Conservation (phyloP, 2,113 vertebrate genomes). For the Halichoeres trimaculatus region DNA sequence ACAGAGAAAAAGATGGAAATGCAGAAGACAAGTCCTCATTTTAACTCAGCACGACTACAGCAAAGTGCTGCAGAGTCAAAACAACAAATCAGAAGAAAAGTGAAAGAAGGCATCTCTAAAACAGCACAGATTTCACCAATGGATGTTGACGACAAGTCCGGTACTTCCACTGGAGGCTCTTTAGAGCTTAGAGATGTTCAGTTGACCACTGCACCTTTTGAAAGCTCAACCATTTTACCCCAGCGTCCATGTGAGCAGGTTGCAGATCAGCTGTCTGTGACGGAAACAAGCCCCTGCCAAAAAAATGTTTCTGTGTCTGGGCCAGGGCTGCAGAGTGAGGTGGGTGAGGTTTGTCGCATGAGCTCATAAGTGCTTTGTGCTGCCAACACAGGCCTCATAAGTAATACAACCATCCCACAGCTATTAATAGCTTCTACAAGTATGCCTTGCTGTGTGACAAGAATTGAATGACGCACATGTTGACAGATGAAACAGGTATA, state of each 20-base stretch:
- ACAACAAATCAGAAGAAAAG: not conserved
- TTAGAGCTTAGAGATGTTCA: not conserved
- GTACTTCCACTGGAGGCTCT: slow-evolving; percentile 17
- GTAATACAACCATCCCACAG: slow-evolving; percentile 71
- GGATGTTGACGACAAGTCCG: slow-evolving; percentile 49
- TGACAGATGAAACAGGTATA: slow-evolving; percentile 55
- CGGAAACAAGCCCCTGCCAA: slow-evolving; percentile 61
- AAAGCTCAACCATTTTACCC: slow-evolving; percentile 28
- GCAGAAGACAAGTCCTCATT: slow-evolving; percentile 12
- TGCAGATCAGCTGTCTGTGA: slow-evolving; percentile 53
- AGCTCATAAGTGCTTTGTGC: slow-evolving; percentile 77
- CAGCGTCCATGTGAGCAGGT: slow-evolving; percentile 27
- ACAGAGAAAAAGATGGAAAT: slow-evolving; percentile 18
- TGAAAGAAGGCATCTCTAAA: slow-evolving; percentile 20
- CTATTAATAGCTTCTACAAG: slow-evolving; percentile 86
- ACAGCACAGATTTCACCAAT: slow-evolving; percentile 9
- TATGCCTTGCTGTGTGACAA: slow-evolving; percentile 66
- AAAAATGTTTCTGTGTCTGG: slow-evolving; percentile 48
- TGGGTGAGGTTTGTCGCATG: slow-evolving; percentile 74
- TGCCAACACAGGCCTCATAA: slow-evolving; percentile 67
- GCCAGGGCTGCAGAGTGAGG: slow-evolving; percentile 67
- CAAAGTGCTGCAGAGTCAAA: slow-evolving; percentile 28
- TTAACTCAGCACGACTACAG: slow-evolving; percentile 6
- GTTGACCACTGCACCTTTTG: slow-evolving; percentile 2
- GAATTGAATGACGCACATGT: slow-evolving; percentile 68